Evolutionary conservation across 2,113 vertebrate genomes (phyloP), one percentile per base, ranked within the genome.

Genomic region (Pantherophis guttatus): DNA sequence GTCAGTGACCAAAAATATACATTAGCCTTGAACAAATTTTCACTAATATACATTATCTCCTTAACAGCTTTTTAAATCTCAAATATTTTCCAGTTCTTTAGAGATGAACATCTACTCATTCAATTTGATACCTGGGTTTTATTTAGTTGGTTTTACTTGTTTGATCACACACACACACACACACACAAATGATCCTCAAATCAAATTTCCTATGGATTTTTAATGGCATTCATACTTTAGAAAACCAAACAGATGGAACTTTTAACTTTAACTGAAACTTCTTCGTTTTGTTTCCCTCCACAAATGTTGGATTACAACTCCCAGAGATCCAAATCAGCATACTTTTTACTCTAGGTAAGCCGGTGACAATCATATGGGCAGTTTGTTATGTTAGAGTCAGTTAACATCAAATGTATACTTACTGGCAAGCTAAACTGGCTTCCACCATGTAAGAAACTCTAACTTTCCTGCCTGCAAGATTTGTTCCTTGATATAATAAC

Each of bases 211-310:
- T 93, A 19, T 93, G 44, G 6, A 8, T 57, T 33, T 17, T 57
- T 94, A 44, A 95, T 26, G n/a, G 92, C 90, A 52, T 57, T 65
- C 33, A 94, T 62, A 21, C 93, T 53, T 17, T 87, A 88, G 65
- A 94, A 91, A 86, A 21, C 81, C 0, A n/a, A 3, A n/a, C 19
- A 39, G n/a, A 6, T 75, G 15, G n/a, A 75, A 75, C 70, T 75
- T 1, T 39, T 75, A 75, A 24, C 15, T 17, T 75, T 75, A 75
- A 39, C 70, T 75, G n/a, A 75, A 39, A 39, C 70, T 21, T 81
- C 17, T 39, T 81, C 75, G 21, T 44, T 39, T 81, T 44, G 33
- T 81, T 81, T 39, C 33, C 33, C 33, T 81, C 15, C n/a, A 81
- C 19, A 81, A 39, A 81, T 8, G 70, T 81, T 81, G 33, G 70